phyloP scores from a whole-genome alignment of 1,140 invertebrate species.

The Danaus plexippus region DNA sequence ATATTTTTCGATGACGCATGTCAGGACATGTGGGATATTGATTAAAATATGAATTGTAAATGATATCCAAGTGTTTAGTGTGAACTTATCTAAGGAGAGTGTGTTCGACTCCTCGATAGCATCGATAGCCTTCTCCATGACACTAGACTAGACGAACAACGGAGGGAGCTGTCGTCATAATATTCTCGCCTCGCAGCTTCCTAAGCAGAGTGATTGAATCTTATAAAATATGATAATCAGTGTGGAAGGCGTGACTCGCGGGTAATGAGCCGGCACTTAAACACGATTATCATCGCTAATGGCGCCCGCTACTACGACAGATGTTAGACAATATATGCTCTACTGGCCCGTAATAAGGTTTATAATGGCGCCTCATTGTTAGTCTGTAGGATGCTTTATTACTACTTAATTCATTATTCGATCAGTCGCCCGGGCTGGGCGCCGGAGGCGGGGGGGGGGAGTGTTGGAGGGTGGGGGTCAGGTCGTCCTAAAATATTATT shows the following conservation, averaged over 20 bases:
- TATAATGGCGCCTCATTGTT: constrained; percentile 10
- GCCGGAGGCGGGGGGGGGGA: constrained; percentile 15
- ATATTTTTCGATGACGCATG: too few relatives aligned
- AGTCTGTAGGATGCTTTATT: constrained; percentile 15
- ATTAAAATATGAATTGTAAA: too few relatives aligned
- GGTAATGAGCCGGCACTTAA: constrained; percentile 45
- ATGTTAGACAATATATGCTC: constrained; percentile 8
- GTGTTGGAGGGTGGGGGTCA: constrained; percentile 12
- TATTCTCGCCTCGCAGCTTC: constrained; percentile 14
- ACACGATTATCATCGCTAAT: constrained; percentile 57
- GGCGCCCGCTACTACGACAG: constrained; percentile 25
- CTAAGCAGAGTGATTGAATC: constrained; percentile 5
- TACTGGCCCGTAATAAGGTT: constrained; percentile 20
- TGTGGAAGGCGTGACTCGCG: constrained; percentile 7
- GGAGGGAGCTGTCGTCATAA: constrained; percentile 10
- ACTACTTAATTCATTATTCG: constrained; percentile 43
- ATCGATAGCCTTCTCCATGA: too few relatives aligned
- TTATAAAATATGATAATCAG: constrained; percentile 14
- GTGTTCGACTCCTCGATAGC: too few relatives aligned
- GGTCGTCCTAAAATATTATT: constrained; percentile 42
- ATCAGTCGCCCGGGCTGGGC: constrained; percentile 35
- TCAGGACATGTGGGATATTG: too few relatives aligned
- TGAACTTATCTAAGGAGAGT: too few relatives aligned
- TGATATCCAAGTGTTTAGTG: too few relatives aligned
- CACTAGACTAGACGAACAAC: too few relatives aligned